A percentile compares a stretch with the other conserved stretches of the same genome.
Conservation (phyloP, 2,888 invertebrate genomes). For the Gnatocerus cornutus region DNA sequence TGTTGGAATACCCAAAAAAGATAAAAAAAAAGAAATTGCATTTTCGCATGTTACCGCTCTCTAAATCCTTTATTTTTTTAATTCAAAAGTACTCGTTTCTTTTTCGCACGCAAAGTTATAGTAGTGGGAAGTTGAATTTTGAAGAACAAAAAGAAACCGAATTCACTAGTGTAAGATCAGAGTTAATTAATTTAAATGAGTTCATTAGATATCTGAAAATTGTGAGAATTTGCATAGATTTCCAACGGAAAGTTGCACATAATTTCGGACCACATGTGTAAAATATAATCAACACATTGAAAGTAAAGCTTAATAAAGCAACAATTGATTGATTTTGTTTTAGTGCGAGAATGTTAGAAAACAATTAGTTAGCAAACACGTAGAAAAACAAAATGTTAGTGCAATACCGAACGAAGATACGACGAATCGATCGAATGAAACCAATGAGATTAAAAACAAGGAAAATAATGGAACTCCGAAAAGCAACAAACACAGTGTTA, state of each 20-base stretch:
- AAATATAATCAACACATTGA: too few relatives aligned
- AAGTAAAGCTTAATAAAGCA: too few relatives aligned
- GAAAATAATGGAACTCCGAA: slow-evolving; percentile 16
- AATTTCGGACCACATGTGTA: too few relatives aligned
- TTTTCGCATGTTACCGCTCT: neutral
- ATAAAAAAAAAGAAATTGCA: neutral
- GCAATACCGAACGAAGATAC: slow-evolving; percentile 23
- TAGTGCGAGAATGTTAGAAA: slow-evolving; percentile 17
- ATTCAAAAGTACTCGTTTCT: too few relatives aligned
- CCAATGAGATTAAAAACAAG: slow-evolving; percentile 12
- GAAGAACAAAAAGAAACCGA: too few relatives aligned
- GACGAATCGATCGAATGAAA: slow-evolving; percentile 9
- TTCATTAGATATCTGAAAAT: neutral
- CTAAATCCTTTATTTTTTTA: neutral
- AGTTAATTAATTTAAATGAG: neutral
- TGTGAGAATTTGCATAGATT: slow-evolving; percentile 6
- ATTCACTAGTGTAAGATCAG: neutral
- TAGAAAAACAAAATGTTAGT: slow-evolving; percentile 16
- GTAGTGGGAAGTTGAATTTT: too few relatives aligned
- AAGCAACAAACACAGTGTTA: slow-evolving; percentile 20
- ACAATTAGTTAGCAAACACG: slow-evolving; percentile 14
- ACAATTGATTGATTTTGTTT: slow-evolving; percentile 16
- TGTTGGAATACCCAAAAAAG: too few relatives aligned
- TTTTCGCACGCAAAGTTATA: neutral
- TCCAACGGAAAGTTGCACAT: neutral